Base-by-base conservation (phyloP, 2,888 invertebrate species). In the Acleris laterana region DNA sequence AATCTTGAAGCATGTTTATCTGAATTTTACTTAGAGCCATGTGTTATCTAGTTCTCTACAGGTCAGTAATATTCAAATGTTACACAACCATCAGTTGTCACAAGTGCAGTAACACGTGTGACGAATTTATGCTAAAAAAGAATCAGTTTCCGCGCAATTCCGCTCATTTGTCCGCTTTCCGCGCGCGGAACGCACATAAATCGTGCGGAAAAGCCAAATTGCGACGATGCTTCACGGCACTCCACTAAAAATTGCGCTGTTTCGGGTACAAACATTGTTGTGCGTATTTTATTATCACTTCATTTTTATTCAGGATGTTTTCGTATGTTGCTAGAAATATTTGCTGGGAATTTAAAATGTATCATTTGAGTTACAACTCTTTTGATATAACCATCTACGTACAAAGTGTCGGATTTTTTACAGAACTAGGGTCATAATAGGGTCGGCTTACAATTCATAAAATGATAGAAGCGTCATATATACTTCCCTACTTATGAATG, bases 141-240 rank as follows among this genome's bases (percentile, higher is more conserved):
- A 89, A 73, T 83, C 80, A 80, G 83, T 81, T 81, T 81, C 82
- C 83, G 87, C 88, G 87, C 87, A 88, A 89, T 88, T 85, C 78
- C 80, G 79, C 85, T 87, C 89, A 91, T 92, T 90, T 89, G 87
- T 83, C 79, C 88, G 86, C 87, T 88, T 85, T 89, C 88, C 86
- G 82, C 85, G 84, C 78, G 71, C 85, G 88, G 87, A 87, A 85
- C 87, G 84, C 88, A 76, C 88, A 90, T 92, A 92, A 93, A 93
- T 91, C 84, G 83, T 82, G 84, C 82, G 85, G 82, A 89, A 89
- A 86, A 83, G 84, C 87, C 86, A 88, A 92, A 93, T 91, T 91
- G 89, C 90, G 80, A 82, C 83, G 77, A 86, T 88, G 87, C 83
- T 84, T 85, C 86, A 84, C 83, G 76, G 79, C 85, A 83, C 86